Evolutionary conservation across 1,140 invertebrate genomes (phyloP).

Genomic region (Cydia pomonella): DNA sequence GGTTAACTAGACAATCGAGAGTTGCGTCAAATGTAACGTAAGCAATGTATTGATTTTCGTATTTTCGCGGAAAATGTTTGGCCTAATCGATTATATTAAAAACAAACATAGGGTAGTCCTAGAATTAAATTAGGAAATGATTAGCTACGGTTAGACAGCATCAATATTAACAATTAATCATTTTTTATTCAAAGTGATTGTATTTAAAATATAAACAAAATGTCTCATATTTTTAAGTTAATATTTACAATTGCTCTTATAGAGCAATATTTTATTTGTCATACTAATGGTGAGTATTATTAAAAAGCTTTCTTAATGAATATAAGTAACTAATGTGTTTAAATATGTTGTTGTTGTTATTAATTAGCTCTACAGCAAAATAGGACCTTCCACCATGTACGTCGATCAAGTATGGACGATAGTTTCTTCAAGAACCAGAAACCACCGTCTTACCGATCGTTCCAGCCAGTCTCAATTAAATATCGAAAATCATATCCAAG

Average conservation of each 20-base stretch:
- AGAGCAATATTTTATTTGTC: constrained; percentile 38
- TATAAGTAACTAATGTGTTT: neutral
- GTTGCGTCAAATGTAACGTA: constrained; percentile 40
- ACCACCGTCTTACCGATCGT: constrained; percentile 62
- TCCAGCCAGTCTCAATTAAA: constrained; percentile 65
- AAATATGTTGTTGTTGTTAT: constrained; percentile 37
- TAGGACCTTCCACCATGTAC: constrained; percentile 60
- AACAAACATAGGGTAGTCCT: constrained; percentile 9
- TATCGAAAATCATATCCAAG: constrained; percentile 64
- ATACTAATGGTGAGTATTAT: constrained; percentile 42
- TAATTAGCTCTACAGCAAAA: constrained; percentile 63
- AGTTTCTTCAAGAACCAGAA: constrained; percentile 61
- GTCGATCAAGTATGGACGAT: constrained; percentile 54
- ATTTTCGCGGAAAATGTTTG: constrained; percentile 40
- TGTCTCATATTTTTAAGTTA: constrained; percentile 43
- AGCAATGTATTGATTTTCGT: constrained; percentile 46
- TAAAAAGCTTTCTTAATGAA: neutral
- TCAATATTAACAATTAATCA: neutral
- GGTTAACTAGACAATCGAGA: neutral
- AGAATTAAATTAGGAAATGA: constrained; percentile 35
- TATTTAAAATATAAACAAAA: constrained; percentile 31
- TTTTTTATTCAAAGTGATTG: neutral
- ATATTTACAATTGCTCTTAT: constrained; percentile 42
- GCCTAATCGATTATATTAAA: constrained; percentile 22
- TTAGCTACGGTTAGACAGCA: constrained; percentile 3